A percentile compares a stretch with the other conserved stretches of the same genome.
These are phyloP conservation scores for Parotocinclus haroldoi DNA, from an alignment of 2,797 vertebrate species.

Conservation along the genomic window DNA sequence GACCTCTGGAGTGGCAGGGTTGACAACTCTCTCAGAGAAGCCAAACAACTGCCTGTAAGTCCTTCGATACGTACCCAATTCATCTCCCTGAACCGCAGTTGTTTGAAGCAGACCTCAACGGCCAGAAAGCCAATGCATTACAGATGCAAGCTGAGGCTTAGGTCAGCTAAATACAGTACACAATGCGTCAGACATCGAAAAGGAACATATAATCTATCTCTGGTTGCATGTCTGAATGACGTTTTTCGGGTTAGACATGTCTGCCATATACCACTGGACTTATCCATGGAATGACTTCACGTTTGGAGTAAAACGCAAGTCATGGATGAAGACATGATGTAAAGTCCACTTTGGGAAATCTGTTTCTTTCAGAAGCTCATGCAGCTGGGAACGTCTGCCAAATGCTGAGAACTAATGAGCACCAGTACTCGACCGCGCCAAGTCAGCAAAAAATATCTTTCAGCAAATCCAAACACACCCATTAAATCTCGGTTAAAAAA, in stretches of 20 bases:
- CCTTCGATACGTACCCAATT: constrained; percentile 36
- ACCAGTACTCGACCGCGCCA: neutral
- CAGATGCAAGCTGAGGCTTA: constrained; percentile 30
- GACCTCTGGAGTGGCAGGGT: constrained; percentile 33
- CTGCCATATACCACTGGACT: neutral
- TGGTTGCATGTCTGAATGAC: constrained; percentile 16
- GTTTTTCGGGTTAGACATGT: constrained; percentile 24
- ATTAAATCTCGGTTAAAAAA: neutral
- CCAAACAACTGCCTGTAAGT: constrained; percentile 41
- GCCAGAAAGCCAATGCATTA: constrained; percentile 31
- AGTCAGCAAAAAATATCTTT: constrained; percentile 8
- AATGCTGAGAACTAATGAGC: constrained; percentile 4
- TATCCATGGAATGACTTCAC: constrained; percentile 17
- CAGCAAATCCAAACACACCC: neutral
- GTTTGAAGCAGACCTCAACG: constrained; percentile 44
- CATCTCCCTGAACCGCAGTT: constrained; percentile 36
- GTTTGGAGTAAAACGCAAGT: neutral
- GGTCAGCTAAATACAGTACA: constrained; percentile 32
- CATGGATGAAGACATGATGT: constrained; percentile 3
- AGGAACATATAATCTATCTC: constrained; percentile 33
- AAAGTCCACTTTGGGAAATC: neutral
- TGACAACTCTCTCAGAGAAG: constrained; percentile 39
- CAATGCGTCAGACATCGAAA: constrained; percentile 26
- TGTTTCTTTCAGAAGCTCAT: neutral
- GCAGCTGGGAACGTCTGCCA: neutral